Evolutionary conservation across 2,888 invertebrate species (phyloP).

Genomic region (Pterostichus niger): DNA sequence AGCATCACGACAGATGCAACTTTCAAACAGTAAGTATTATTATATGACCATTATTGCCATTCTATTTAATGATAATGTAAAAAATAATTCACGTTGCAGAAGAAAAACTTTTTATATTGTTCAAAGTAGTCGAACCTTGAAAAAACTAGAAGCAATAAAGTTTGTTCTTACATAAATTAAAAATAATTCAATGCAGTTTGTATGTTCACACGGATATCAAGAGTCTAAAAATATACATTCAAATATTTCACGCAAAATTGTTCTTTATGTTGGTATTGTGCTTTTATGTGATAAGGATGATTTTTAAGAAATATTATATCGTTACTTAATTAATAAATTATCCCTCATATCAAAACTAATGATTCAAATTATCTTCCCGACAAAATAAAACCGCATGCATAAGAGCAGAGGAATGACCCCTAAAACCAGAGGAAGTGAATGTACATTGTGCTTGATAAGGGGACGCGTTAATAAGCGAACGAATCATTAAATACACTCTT

Average conservation of each 20-base stretch:
- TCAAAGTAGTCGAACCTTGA: conserved; percentile 25
- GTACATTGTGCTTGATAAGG: conserved; percentile 48
- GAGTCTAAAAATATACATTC: too few species aligned
- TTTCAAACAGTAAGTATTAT: conserved; percentile 27
- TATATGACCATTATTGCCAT: not conserved
- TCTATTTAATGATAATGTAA: conserved; percentile 16
- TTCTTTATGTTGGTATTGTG: too few species aligned
- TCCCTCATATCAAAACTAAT: too few species aligned
- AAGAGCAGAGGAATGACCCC: conserved; percentile 42
- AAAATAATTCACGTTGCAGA: not conserved
- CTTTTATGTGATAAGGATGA: too few species aligned
- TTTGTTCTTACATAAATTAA: conserved; percentile 34
- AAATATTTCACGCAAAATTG: not conserved
- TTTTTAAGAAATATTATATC: too few species aligned
- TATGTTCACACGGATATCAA: too few species aligned
- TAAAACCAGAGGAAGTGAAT: conserved; percentile 29
- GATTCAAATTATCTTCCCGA: too few species aligned
- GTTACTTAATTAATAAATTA: too few species aligned
- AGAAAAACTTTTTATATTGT: conserved; percentile 10
- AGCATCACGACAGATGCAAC: conserved; percentile 30
- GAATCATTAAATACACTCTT: conserved; percentile 43
- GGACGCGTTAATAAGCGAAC: conserved; percentile 52
- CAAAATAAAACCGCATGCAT: conserved; percentile 14
- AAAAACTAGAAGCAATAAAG: conserved; percentile 24
- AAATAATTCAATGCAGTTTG: conserved; percentile 1